A percentile compares a stretch with the other conserved stretches of the same genome.
Conservation (phyloP, 1,140 invertebrate species). For the Ceratina calcarata region DNA sequence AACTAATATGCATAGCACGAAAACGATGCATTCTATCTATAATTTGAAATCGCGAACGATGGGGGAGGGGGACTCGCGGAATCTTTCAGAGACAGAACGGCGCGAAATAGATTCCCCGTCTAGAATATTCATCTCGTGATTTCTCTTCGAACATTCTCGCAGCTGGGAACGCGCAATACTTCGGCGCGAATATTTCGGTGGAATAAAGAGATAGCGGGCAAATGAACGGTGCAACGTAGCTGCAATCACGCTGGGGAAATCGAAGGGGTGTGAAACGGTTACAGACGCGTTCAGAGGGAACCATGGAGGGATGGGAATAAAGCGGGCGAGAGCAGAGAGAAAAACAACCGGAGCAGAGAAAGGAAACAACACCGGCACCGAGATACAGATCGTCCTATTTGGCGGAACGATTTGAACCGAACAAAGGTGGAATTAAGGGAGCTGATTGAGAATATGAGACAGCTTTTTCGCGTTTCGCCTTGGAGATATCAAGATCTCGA, state of each 20-base stretch:
- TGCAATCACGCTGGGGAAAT: conserved; percentile 57
- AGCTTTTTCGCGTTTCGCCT: conserved; percentile 9
- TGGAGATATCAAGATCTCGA: not conserved
- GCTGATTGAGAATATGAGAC: conserved; percentile 47
- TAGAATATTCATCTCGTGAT: conserved; percentile 54
- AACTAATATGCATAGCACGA: not conserved
- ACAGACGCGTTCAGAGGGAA: not conserved
- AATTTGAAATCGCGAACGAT: not conserved
- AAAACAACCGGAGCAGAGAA: conserved; percentile 12
- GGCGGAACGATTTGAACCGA: conserved; percentile 31
- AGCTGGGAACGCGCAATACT: conserved; percentile 32
- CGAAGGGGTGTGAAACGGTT: conserved; percentile 29
- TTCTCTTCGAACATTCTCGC: not conserved
- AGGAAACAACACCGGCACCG: not conserved
- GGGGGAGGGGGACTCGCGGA: conserved; percentile 17
- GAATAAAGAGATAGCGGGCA: conserved; percentile 52
- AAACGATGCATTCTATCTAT: not conserved
- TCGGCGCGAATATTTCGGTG: conserved; percentile 49
- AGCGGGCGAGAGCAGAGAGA: not conserved
- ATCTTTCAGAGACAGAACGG: not conserved
- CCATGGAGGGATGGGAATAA: not conserved
- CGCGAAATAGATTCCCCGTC: conserved; percentile 44
- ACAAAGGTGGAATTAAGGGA: conserved; percentile 18
- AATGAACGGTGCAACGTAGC: conserved; percentile 52
- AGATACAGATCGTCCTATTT: conserved; percentile 34